phyloP scores from a whole-genome alignment of 2,113 vertebrate species.

The Triplophysa rosa region DNA sequence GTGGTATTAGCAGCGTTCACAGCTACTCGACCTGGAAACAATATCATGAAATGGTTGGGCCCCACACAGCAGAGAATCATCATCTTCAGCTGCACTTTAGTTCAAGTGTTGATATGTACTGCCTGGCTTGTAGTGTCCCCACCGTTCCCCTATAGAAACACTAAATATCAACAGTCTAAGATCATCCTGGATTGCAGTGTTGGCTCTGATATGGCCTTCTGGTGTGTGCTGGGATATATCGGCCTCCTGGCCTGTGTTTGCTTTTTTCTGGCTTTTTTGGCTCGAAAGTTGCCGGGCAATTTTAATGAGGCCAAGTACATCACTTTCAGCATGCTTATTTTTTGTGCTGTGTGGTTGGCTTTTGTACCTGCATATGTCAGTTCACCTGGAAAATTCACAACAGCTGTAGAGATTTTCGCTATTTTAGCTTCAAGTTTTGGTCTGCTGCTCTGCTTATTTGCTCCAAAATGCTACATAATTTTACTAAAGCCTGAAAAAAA shows the following conservation, averaged over 20 bases:
- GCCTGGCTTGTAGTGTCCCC: slow-evolving; percentile 54
- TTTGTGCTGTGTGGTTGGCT: slow-evolving; percentile 61
- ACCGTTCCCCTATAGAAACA: slow-evolving; percentile 57
- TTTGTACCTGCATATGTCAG: slow-evolving; percentile 61
- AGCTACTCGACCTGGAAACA: slow-evolving; percentile 54
- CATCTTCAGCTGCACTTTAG: slow-evolving; percentile 50
- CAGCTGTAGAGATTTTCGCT: slow-evolving; percentile 54
- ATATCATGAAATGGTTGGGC: slow-evolving; percentile 56
- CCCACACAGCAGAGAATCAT: slow-evolving; percentile 54
- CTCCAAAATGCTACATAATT: slow-evolving; percentile 52
- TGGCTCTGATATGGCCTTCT: slow-evolving; percentile 59
- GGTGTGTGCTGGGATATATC: slow-evolving; percentile 58
- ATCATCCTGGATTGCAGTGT: slow-evolving; percentile 61
- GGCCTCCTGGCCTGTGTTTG: slow-evolving; percentile 54
- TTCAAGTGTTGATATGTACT: slow-evolving; percentile 56
- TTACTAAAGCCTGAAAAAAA: slow-evolving; percentile 48
- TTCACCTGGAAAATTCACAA: slow-evolving; percentile 58
- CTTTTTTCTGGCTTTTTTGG: slow-evolving; percentile 59
- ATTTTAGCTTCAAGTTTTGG: slow-evolving; percentile 50
- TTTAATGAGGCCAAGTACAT: slow-evolving; percentile 62
- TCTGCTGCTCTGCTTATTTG: slow-evolving; percentile 47
- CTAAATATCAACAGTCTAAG: slow-evolving; percentile 48
- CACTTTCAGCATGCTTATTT: slow-evolving; percentile 63
- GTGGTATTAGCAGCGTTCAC: slow-evolving; percentile 62
- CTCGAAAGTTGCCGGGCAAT: slow-evolving; percentile 54